Conservation (phyloP, 2,888 invertebrate species). For the Zhengitettix transpicula region DNA sequence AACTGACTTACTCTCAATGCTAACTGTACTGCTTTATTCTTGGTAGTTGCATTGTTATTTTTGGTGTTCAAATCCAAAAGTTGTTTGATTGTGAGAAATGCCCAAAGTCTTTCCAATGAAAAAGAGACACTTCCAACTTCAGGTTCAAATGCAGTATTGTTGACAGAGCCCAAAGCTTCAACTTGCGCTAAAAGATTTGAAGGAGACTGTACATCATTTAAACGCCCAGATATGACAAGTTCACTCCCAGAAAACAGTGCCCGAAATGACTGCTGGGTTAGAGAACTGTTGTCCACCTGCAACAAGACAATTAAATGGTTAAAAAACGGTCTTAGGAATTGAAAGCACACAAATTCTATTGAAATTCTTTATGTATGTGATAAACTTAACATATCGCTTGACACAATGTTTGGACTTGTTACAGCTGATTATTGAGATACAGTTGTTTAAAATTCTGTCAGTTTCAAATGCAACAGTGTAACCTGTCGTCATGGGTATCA, state of each 20-base stretch:
- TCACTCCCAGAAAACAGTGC: conserved; percentile 45
- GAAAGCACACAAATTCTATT: no score
- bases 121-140: conserved; percentile 18
- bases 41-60: neutral
- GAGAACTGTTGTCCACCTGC: conserved; percentile 29
- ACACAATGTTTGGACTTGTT: no score
- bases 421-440: no score
- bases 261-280: conserved; percentile 38
- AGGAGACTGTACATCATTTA: conserved; percentile 7
- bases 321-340: no score
- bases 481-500: no score
- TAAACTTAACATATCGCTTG: no score
- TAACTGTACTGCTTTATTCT: neutral
- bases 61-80: conserved; percentile 29
- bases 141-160: neutral
- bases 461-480: no score
- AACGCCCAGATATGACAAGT: conserved; percentile 40
- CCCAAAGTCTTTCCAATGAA: conserved; percentile 41
- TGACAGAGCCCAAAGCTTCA: neutral
- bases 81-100: conserved; percentile 47
- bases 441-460: no score
- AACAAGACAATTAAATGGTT: neutral
- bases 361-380: no score
- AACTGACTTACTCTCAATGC: neutral
- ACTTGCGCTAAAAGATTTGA: neutral